Base-by-base conservation (phyloP, 2,113 vertebrate genomes). In the Oryzias curvinotus region DNA sequence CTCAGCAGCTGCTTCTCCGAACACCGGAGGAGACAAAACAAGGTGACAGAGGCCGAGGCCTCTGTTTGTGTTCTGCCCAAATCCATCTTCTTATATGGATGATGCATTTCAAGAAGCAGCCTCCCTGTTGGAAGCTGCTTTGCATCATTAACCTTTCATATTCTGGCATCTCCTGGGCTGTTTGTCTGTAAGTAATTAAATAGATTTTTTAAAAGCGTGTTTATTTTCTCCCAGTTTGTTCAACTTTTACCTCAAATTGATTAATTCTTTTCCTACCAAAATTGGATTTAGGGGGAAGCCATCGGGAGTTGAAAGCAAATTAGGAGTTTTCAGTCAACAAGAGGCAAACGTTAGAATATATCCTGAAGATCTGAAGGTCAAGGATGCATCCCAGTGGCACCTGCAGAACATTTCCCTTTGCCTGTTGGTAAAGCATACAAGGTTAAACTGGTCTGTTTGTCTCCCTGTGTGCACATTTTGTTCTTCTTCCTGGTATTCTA, bases 111-210 rank as follows among this genome's bases (percentile, higher is more conserved):
- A 36, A 55, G 19, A 46, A 66, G 43, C 52, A 12, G 18, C 21
- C 10, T 30, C 19, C 14, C 14, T 53, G 8, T 47, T 26, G 4
- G 14, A 2, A 28, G 5, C 49, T n/a, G 47, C 65, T 68, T 51
- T 57, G 48, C 14, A 62, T 60, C 52, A 65, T 46, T 26, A 51
- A 55, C 44, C 43, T 47, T 65, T 43, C 60, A 18, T 66, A 52
- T 50, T 58, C 19, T 4, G 23, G 30, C 57, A 52, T 59, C 57
- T 49, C 30, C 16, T 44, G 52, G 43, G 55, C 52, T 61, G 15
- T 55, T 72, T 65, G 5, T 65, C 28, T 65, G 48, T 23, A 12
- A 52, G 30, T 71, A 61, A 74, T 62, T 74, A 28, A 59, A 70
- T 60, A 21, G 15, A 61, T 66, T 73, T 66, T 73, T 12, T 36